Evolutionary conservation across 2,888 invertebrate genomes (phyloP).

Genomic region (Ornithoptera priamus): DNA sequence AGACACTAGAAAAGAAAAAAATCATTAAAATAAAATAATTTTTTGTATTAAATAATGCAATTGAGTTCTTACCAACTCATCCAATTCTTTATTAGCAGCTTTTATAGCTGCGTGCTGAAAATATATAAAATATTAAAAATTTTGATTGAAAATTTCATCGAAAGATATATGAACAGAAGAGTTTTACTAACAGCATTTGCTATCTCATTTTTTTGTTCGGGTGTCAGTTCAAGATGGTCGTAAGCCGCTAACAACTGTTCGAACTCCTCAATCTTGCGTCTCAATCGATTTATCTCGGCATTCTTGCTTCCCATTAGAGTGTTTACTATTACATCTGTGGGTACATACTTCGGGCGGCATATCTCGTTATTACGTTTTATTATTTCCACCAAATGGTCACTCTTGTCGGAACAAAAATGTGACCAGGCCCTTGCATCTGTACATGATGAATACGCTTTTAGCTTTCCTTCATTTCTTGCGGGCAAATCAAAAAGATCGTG

Average conservation of each 20-base stretch:
- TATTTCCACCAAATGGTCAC: conserved; percentile 79
- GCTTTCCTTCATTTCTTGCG: conserved; percentile 74
- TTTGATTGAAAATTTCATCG: background rate
- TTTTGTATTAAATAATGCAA: background rate
- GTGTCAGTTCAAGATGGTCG: conserved; percentile 66
- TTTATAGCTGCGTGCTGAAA: conserved; percentile 68
- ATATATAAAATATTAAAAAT: conserved; percentile 32
- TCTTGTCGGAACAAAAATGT: conserved; percentile 75
- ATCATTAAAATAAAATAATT: conserved; percentile 10
- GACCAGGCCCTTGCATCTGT: conserved; percentile 81
- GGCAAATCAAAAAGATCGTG: conserved; percentile 70
- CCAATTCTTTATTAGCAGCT: conserved; percentile 66
- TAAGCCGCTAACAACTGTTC: conserved; percentile 68
- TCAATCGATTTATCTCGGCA: conserved; percentile 71
- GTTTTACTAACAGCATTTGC: conserved; percentile 61
- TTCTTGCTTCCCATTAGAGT: conserved; percentile 73
- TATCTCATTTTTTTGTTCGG: conserved; percentile 69
- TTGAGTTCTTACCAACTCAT: conserved; percentile 57
- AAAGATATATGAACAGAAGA: background rate
- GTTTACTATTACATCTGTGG: conserved; percentile 68
- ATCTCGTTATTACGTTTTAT: conserved; percentile 70
- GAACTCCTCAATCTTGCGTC: conserved; percentile 69
- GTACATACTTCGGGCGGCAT: conserved; percentile 63
- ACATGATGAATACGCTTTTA: conserved; percentile 78
- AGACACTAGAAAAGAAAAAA: conserved; percentile 56